Percentiles rank a stretch among this genome's conserved stretches.
These are phyloP conservation scores for Rhabdomys pumilio DNA, from an alignment of 2,797 vertebrate genomes.

Conservation along the genomic window DNA sequence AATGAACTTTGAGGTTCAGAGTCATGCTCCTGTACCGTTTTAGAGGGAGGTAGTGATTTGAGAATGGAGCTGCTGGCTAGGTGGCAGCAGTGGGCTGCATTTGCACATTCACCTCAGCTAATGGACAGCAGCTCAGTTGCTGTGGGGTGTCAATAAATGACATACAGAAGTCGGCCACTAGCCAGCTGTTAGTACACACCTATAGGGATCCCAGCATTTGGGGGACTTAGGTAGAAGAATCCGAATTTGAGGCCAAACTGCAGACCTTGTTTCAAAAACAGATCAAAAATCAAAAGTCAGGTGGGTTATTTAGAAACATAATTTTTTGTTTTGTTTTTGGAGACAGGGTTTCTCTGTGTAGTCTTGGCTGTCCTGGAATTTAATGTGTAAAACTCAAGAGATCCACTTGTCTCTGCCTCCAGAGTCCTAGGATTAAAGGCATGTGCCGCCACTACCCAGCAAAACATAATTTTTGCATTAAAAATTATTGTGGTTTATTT, in stretches of 20 bases:
- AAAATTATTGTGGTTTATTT: neutral
- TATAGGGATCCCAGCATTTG: neutral
- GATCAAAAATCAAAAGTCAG: neutral
- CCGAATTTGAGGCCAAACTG: neutral
- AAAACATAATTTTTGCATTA: constrained; percentile 19
- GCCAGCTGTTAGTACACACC: neutral
- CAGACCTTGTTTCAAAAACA: neutral
- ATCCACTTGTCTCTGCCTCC: neutral
- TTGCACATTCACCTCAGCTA: neutral
- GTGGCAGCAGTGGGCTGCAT: constrained; percentile 48
- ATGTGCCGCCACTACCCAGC: neutral
- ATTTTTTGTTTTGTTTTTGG: neutral
- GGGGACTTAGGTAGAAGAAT: neutral
- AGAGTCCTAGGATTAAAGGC: neutral
- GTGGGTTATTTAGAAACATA: constrained; percentile 25
- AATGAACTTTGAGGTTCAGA: neutral
- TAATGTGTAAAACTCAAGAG: neutral
- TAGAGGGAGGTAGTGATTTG: neutral
- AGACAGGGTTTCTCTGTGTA: neutral
- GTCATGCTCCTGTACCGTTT: neutral
- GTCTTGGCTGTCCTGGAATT: neutral
- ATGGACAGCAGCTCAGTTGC: neutral
- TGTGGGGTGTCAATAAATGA: neutral
- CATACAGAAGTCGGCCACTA: neutral
- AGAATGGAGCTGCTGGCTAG: constrained; percentile 14